Conservation (phyloP, 2,797 vertebrate species). For the Threskiornis aethiopicus region DNA sequence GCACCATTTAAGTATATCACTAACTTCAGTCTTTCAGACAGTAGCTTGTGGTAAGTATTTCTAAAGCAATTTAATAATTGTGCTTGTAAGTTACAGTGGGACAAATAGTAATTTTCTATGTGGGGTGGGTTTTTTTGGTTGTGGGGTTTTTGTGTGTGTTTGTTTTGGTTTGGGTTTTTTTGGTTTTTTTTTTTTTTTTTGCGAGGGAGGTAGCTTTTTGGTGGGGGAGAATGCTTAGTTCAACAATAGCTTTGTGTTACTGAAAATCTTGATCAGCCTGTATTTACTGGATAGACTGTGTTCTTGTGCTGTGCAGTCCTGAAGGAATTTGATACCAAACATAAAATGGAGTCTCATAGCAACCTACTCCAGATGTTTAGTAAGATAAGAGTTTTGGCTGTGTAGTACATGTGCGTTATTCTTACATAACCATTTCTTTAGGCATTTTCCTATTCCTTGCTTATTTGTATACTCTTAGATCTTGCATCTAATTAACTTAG, state of each 20-base stretch:
- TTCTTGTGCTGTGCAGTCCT: neutral
- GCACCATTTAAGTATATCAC: neutral
- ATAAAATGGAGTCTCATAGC: conserved; percentile 41
- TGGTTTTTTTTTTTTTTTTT: neutral
- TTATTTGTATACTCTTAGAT: neutral
- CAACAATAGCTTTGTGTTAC: neutral
- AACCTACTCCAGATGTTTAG: conserved; percentile 49
- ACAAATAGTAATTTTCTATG: neutral
- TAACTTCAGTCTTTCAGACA: neutral
- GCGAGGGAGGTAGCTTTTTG: neutral
- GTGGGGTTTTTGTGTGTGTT: neutral
- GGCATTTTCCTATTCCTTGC: neutral
- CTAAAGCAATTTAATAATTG: neutral
- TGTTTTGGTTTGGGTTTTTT: too few species aligned
- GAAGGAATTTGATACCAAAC: conserved; percentile 25
- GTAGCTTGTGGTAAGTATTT: neutral
- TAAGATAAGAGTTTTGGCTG: conserved; percentile 18
- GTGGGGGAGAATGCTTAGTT: neutral
- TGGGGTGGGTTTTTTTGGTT: neutral
- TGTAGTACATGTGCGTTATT: neutral
- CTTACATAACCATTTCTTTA: neutral
- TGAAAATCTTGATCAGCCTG: neutral
- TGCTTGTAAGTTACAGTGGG: neutral
- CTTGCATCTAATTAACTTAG: neutral
- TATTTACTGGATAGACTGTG: neutral